These are phyloP conservation scores for Aythya baeri DNA, from an alignment of 2,113 vertebrate species.

Conservation along the genomic window DNA sequence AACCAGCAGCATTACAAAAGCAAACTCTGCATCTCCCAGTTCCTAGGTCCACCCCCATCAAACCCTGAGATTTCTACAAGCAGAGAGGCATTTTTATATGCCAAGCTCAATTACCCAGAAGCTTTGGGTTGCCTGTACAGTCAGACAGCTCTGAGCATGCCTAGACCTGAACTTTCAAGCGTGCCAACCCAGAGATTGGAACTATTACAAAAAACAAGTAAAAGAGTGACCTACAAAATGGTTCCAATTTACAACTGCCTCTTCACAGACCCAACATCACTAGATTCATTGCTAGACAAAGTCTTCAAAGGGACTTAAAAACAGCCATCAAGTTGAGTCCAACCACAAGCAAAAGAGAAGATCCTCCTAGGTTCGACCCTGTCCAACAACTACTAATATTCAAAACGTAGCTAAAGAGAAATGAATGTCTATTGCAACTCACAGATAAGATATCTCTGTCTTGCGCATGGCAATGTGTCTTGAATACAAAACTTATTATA, in stretches of 20 bases:
- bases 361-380: neutral
- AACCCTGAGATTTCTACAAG: neutral
- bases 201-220: neutral
- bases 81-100: neutral
- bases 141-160: neutral
- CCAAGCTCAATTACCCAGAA: neutral
- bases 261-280: neutral
- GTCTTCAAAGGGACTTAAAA: neutral
- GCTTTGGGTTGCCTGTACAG: neutral
- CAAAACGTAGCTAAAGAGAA: neutral
- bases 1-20: neutral
- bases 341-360: neutral
- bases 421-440: neutral
- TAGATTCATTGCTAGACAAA: neutral
- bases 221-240: neutral
- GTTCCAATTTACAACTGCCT: neutral
- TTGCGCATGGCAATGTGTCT: neutral
- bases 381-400: neutral
- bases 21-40: accelerated
- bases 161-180: neutral
- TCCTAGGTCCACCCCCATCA: neutral
- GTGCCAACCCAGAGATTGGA: neutral
- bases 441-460: neutral
- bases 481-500: neutral
- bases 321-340: neutral